Conservation (phyloP, 2,797 vertebrate genomes). For the Falco columbarius region DNA sequence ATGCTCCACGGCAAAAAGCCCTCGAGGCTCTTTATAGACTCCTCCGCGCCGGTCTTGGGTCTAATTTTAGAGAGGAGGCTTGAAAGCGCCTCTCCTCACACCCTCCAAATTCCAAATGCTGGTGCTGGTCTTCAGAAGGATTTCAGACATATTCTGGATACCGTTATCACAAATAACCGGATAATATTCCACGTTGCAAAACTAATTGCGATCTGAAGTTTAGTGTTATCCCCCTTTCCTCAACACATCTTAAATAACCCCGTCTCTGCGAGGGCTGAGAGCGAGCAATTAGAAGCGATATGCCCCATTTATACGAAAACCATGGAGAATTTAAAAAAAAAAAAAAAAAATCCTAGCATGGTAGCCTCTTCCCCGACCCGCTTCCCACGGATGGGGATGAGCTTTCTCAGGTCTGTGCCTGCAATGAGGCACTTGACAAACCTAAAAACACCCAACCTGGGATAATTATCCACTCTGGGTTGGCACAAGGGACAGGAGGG, state of each 20-base stretch:
- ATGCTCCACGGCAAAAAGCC: not conserved
- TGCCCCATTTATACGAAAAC: not conserved
- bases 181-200: not conserved
- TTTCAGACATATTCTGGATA: not conserved
- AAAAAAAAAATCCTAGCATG: not conserved
- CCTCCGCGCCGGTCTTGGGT: not conserved
- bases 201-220: accelerated
- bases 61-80: slow-evolving; percentile 32
- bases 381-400: not conserved
- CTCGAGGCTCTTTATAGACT: not conserved
- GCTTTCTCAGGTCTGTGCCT: accelerated
- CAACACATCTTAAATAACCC: not conserved
- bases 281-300: accelerated
- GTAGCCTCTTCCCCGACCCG: not conserved
- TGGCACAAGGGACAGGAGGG: not conserved
- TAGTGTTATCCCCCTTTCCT: not conserved
- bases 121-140: not conserved
- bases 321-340: too few species aligned
- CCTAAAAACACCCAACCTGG: not conserved
- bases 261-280: not conserved
- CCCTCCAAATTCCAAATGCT: not conserved
- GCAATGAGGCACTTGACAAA: not conserved
- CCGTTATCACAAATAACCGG: not conserved
- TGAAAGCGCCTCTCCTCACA: not conserved
- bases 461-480: not conserved